Evolutionary conservation across 64 coral and sea anemone genomes (phyloP), one percentile per base, ranked within the genome.

Genomic region (Dendrophyllia cribrosa): DNA sequence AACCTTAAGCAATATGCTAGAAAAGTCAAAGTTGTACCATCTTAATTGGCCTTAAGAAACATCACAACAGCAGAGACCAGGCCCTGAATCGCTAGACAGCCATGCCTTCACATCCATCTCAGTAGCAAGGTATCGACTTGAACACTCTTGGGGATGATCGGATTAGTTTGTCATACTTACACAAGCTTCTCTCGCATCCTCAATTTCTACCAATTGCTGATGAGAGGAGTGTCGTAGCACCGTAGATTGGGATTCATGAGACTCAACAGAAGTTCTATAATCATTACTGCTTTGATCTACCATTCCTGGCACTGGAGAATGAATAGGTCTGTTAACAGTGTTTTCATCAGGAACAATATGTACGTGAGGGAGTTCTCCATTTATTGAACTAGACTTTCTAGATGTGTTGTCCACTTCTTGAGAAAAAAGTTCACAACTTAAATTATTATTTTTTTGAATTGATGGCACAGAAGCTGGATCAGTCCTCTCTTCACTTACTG

Each of bases 271-370:
- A 64, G n/a, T 79, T 75, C 71, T 91, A 47, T 72, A 83, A 15
- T 12, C 67, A 83, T 50, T 84, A 63, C 44, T 49, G 47, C 59
- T 91, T 75, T 66, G 77, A 59, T 66, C 50, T 10, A 51, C 58
- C 67, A 65, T 91, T 20, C 78, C 89, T 53, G 78, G 89, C 43
- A 91, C 80, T 3, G 87, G 58, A 19, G 87, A 88, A 50, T 34
- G 45, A 68, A 9, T 47, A 9, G 80, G 60, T 51, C 45, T 63
- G 20, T 66, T 63, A 34, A 59, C 77, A 16, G 24, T 8, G 21
- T 62, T 84, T 22, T 68, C 61, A 51, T 50, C 9, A 84, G 80
- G 43, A 10, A 51, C 43, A 19, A 84, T 65, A 23, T 68, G 60
- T 12, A 84, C 80, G 50, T 13, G 43, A 68, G 80, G 80, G 9